Evolutionary conservation across 2,888 invertebrate species (phyloP), one percentile per base, ranked within the genome.

Genomic region (Bursaphelenchus okinawaensis): DNA sequence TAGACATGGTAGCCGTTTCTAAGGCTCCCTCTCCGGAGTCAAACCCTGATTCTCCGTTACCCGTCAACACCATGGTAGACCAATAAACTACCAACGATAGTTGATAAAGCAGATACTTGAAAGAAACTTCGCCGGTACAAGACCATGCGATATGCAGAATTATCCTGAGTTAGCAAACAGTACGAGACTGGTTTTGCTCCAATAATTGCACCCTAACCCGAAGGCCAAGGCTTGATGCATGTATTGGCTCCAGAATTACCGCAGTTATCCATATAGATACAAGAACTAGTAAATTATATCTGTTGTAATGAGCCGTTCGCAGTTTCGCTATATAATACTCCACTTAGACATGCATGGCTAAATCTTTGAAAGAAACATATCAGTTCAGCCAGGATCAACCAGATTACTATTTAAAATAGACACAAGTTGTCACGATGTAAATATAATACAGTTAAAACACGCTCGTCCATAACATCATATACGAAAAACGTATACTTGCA

Each of bases 41-140:
- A 87, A 88, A 88, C 88, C 88, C 88, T 88, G 86, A 88, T 88
- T 88, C 88, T 87, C 88, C 88, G 88, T 88, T 87, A 88, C 88
- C 87, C 87, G 87, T 88, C 73, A 78, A 65, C 85, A 87, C 87
- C 87, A 88, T 87, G 87, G 87, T 87, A 87, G 87, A 85, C 87
- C 84, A 84, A 85, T 86, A 87, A 85, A 85, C 86, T 87, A 87
- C 87, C 87, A 87, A 88, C 87, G 86, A 87, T 84, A 87, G 87
- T 87, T 87, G 87, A 88, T 87, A 87, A 85, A 87, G 87, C 87
- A 88, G 87, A 87, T 85, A 87, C 86, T 87, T 87, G 86, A 87
- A 87, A 85, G 87, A 86, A 85, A 83, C 85, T 86, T 86, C 86
- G 86, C 86, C 86, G 85, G 85, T 84, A 82, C 86, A 76, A 83